Evolutionary conservation across 1,140 invertebrate genomes (phyloP), one percentile per base, ranked within the genome.

Genomic region (Elymnias hypermnestra): DNA sequence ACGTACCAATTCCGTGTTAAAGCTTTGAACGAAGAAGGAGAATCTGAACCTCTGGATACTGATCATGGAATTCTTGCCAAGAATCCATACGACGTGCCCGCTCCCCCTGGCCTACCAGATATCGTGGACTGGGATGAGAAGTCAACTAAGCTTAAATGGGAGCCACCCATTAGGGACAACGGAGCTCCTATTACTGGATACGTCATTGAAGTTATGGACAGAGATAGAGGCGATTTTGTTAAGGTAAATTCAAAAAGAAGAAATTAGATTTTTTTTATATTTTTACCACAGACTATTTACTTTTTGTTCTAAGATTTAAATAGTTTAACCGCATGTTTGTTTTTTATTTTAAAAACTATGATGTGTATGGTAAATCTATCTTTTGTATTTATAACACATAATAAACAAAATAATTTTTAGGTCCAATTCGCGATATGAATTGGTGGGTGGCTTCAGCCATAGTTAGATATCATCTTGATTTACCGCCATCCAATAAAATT

Each of bases 1-100:
- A 96, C 98, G 70, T 99, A 99, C 81, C 95, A 98, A 87, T 99
- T 99, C 92, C 90, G 98, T 46, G 97, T 99, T 1, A 97, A 97
- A 68, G 98, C 98, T 5, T 87, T 98, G 5, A 99, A 99, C 78
- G 96, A 95, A 62, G 96, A 99, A 87, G 97, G 98, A 23, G 95
- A 97, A 86, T 98, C 97, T 12, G 96, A 98, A 72, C 97, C 97
- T n/a, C 87, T 99, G 13, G 95, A 97, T 74, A 98, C 97, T 8
- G 90, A 95, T 57, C 92, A 94, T 41, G 91, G 95, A 9, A 98
- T 98, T 37, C 88, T 97, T 60, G 97, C 98, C 33, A 98, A 98
- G 87, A 98, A 99, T 92, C 97, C 97, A 53, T 98, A 93, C 83
- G 97, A 98, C 85, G 87, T 92, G 26, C 94, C 97, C 18, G 92